Evolutionary conservation across 2,113 vertebrate species (phyloP).

Genomic region (Carassius carassius): DNA sequence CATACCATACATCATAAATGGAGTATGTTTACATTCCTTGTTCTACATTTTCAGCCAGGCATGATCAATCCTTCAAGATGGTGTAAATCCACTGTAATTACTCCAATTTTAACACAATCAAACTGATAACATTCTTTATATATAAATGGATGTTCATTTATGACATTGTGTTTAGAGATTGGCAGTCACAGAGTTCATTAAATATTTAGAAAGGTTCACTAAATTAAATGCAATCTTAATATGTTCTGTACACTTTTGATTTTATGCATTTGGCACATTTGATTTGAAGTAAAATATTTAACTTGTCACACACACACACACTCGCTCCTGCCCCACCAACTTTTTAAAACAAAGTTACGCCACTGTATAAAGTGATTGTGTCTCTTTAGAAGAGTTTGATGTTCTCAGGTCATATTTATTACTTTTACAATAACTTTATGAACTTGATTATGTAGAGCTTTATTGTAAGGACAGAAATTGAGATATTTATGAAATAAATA

Average conservation of each 20-base stretch:
- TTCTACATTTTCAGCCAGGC: conserved; percentile 24
- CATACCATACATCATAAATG: conserved; percentile 35
- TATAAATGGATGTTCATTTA: not conserved
- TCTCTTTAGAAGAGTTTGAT: not conserved
- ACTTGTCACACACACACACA: not conserved
- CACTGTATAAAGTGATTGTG: not conserved
- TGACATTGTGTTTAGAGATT: conserved; percentile 1
- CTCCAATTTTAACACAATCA: conserved; percentile 4
- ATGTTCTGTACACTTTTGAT: not conserved
- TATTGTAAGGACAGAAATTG: not conserved
- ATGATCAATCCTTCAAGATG: conserved; percentile 12
- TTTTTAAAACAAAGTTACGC: no score
- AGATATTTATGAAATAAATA: not conserved
- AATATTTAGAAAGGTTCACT: not conserved
- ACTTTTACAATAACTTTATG: not conserved
- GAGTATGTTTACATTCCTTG: conserved; percentile 36
- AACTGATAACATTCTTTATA: not conserved
- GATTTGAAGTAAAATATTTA: not conserved
- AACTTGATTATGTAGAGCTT: not conserved
- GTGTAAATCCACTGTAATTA: conserved; percentile 22
- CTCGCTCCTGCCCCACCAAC: no score
- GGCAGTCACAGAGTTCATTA: not conserved
- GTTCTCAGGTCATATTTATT: not conserved
- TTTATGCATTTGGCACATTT: not conserved
- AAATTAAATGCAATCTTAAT: not conserved